These are phyloP conservation scores for Campylomormyrus tamandua DNA, from an alignment of 2,113 vertebrate genomes.

Conservation along the genomic window DNA sequence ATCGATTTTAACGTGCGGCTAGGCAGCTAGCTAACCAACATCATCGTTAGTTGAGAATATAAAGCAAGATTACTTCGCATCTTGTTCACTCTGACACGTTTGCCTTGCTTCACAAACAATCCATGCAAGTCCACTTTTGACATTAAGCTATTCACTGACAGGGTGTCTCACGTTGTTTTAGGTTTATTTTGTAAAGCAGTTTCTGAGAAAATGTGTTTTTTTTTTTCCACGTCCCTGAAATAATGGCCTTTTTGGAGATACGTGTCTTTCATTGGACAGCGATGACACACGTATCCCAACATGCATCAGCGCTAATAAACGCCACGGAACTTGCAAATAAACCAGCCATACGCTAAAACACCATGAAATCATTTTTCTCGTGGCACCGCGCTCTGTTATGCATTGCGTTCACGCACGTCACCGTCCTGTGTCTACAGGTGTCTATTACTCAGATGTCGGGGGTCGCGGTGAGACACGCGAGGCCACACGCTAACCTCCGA, in stretches of 20 bases:
- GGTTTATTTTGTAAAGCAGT: too few species aligned
- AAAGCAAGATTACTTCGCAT: not conserved
- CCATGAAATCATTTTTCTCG: not conserved
- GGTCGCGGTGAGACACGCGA: not conserved
- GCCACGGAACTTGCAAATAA: not conserved
- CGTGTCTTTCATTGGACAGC: not conserved
- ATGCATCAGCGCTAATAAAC: not conserved
- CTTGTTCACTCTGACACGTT: not conserved
- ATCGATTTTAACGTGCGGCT: not conserved
- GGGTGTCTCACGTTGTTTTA: too few species aligned
- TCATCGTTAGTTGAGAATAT: not conserved
- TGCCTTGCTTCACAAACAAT: not conserved
- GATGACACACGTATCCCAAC: not conserved
- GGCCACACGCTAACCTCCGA: not conserved
- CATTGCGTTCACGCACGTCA: not conserved
- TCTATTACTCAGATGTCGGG: not conserved
- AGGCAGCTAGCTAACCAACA: not conserved
- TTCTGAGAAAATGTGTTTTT: too few species aligned
- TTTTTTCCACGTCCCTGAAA: not conserved
- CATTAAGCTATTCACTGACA: not conserved
- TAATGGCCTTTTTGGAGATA: not conserved
- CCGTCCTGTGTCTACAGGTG: not conserved
- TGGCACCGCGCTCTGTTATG: not conserved
- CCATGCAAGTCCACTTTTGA: not conserved
- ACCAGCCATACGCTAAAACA: not conserved